phyloP scores from a whole-genome alignment of 2,888 invertebrate species.

The Pelosia muscerda region DNA sequence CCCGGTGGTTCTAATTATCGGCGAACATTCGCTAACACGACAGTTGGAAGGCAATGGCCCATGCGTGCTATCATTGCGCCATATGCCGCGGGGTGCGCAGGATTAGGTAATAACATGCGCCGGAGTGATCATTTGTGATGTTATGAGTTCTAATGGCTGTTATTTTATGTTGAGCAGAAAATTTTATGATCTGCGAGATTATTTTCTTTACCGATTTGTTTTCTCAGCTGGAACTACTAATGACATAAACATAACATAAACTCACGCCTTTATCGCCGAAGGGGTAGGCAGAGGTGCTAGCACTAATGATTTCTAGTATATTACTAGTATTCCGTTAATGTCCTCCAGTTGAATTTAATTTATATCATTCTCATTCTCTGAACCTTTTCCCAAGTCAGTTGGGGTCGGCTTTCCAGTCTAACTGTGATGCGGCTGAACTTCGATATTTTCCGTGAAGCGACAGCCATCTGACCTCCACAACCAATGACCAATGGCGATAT shows the following conservation, averaged over 20 bases:
- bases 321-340: background rate
- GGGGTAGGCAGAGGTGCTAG: too few relatives aligned
- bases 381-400: too few relatives aligned
- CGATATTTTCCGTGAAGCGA: too few relatives aligned
- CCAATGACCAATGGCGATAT: too few relatives aligned
- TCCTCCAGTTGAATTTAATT: too few relatives aligned
- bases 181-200: background rate
- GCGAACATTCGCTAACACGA: slow-evolving; percentile 20
- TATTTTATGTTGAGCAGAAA: slow-evolving; percentile 1
- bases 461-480: too few relatives aligned
- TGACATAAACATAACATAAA: too few relatives aligned
- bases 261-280: too few relatives aligned
- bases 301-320: background rate
- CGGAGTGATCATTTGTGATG: slow-evolving; percentile 15
- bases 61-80: slow-evolving; percentile 40
- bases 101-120: slow-evolving; percentile 20
- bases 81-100: slow-evolving; percentile 38
- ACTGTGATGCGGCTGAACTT: too few relatives aligned
- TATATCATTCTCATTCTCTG: too few relatives aligned
- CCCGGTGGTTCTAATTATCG: slow-evolving; percentile 18
- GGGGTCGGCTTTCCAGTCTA: too few relatives aligned
- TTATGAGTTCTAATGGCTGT: slow-evolving; percentile 8
- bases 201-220: background rate
- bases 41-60: slow-evolving; percentile 49
- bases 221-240: too few relatives aligned